Base-by-base conservation (phyloP, 1,140 invertebrate species). In the Arctopsyche grandis region DNA sequence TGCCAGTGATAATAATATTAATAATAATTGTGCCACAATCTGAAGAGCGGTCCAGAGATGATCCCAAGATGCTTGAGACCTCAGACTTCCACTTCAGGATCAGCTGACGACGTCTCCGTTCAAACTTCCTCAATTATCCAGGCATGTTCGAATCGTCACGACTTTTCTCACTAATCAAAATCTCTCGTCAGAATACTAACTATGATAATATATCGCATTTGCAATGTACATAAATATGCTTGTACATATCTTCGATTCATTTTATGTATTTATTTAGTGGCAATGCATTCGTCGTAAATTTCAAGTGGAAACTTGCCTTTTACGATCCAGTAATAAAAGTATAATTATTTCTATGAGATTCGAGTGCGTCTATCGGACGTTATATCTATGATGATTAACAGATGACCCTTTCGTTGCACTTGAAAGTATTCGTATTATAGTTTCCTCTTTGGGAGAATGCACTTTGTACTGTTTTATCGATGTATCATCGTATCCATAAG, bases 51-150 rank as follows among this genome's bases (percentile, higher is more conserved):
- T n/a, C 10, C 60, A 19, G 16, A 78, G 77, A 91, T 91, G 90
- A 89, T 91, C 86, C 90, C 90, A 38, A 89, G 89, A 69, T 91
- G 90, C 81, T 89, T 89, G 79, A 85, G 88, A 83, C 88, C 86
- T 7, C 90, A 89, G 43, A 85, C 87, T 63, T 89, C 87, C 77
- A 86, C 87, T 81, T 89, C 90, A 83, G 89, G 89, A 38, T 90
- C 90, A 56, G 90, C 88, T 10, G 90, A 91, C 84, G 90, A 91
- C 83, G 89, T 91, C 84, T 89, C 88, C 48, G 87, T 89, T 78
- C 90, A 91, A 82, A 91, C 90, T 9, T 87, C 89, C 14, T 91
- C 90, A 38, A 91, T 91, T 81, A 87, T 90, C 44, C 91, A 90
- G 88, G 90, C 91, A 58, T 21, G 29, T 19, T 19, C 16, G 56